A percentile compares a stretch with the other conserved stretches of the same genome.
Conservation (phyloP, 1,140 invertebrate genomes). For the Drosophila subpulchrella region DNA sequence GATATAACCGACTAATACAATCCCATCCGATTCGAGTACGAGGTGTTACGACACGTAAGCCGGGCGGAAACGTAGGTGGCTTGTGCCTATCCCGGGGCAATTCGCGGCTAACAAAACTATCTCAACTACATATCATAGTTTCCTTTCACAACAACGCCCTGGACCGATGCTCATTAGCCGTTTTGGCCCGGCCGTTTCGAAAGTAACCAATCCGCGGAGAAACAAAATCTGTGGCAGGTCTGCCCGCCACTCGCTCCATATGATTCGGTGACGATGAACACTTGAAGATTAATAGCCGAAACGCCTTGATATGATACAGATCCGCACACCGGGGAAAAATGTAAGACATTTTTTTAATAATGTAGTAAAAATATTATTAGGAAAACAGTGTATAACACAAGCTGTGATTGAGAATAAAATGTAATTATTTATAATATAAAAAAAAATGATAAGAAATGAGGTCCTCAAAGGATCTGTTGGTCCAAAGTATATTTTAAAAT, state of each 20-base stretch:
- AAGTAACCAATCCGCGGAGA: constrained; percentile 61
- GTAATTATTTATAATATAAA: no score
- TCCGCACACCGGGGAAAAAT: constrained; percentile 6
- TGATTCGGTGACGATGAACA: constrained; percentile 52
- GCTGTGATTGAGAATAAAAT: no score
- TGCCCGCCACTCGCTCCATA: constrained; percentile 35
- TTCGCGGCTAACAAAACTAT: constrained; percentile 40
- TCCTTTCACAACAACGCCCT: constrained; percentile 75
- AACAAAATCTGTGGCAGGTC: constrained; percentile 43
- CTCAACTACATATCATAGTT: constrained; percentile 19
- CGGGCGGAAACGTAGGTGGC: constrained; percentile 37
- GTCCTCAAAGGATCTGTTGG: no score
- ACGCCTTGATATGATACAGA: constrained; percentile 29
- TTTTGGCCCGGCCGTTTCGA: constrained; percentile 53
- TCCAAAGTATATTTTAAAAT: no score
- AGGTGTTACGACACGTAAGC: constrained; percentile 61
- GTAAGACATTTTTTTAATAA: no score
- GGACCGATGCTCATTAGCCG: constrained; percentile 69
- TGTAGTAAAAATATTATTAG: no score
- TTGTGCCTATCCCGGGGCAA: constrained; percentile 24
- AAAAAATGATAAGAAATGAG: no score
- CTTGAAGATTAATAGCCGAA: constrained; percentile 64
- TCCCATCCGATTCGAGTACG: constrained; percentile 14
- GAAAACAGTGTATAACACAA: no score
- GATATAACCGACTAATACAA: constrained; percentile 59